Percentiles rank a stretch among this genome's conserved stretches.
Evolutionary conservation across 2,113 vertebrate genomes (phyloP).

Genomic region (Genyomyrus donnyi): DNA sequence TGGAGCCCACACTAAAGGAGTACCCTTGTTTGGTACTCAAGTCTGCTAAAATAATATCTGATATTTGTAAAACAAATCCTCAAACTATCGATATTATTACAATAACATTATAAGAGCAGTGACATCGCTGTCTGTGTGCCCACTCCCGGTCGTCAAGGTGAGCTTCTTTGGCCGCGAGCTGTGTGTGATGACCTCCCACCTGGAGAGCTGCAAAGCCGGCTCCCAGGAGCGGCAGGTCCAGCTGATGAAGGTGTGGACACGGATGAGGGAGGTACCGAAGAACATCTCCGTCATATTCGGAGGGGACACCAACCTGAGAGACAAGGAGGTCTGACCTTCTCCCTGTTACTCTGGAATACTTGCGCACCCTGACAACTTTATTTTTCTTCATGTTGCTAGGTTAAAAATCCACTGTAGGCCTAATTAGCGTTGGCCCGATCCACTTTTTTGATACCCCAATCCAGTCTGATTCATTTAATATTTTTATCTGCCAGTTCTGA

Average conservation of each 20-base stretch:
- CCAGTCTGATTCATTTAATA: neutral
- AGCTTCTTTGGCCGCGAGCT: slow-evolving; percentile 61
- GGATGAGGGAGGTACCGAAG: slow-evolving; percentile 57
- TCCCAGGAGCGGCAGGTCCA: slow-evolving; percentile 63
- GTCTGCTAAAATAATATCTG: neutral
- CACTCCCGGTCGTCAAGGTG: slow-evolving; percentile 43
- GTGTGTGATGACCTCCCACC: slow-evolving; percentile 76
- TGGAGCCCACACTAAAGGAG: neutral
- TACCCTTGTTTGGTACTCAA: neutral
- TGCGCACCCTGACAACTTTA: neutral
- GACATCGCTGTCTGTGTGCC: neutral
- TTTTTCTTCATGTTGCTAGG: neutral
- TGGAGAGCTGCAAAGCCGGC: slow-evolving; percentile 68
- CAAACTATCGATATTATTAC: neutral
- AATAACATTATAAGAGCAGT: neutral
- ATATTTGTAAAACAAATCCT: neutral
- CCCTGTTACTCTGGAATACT: neutral
- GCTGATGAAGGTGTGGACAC: slow-evolving; percentile 55
- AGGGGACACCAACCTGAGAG: slow-evolving; percentile 77
- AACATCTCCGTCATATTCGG: slow-evolving; percentile 70
- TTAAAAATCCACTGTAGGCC: neutral
- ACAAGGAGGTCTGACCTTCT: slow-evolving; percentile 61
- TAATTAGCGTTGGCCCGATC: neutral
- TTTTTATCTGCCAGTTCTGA: neutral
- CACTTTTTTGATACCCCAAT: neutral